These are phyloP conservation scores for Heliocidaris erythrogramma DNA, from an alignment of 35 echinoderm and acorn worm genomes.

Conservation along the genomic window DNA sequence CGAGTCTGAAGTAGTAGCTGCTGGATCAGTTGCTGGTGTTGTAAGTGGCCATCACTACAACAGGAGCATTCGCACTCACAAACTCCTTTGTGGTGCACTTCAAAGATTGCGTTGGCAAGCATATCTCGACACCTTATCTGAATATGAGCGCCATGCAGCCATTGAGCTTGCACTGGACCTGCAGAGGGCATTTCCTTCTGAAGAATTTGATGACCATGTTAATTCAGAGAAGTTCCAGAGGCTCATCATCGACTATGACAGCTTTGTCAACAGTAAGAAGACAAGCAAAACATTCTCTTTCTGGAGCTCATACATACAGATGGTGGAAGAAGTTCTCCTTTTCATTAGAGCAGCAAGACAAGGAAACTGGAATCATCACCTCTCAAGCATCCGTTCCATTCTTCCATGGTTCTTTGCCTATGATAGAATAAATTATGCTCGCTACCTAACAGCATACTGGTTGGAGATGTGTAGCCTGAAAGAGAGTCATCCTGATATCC, in stretches of 20 bases:
- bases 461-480: slow-evolving; percentile 44
- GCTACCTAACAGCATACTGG: slow-evolving; percentile 63
- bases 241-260: neutral
- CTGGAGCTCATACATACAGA: slow-evolving; percentile 63
- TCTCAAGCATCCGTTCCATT: slow-evolving; percentile 49
- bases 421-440: slow-evolving; percentile 62
- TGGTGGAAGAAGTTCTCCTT: slow-evolving; percentile 56
- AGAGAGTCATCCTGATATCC: slow-evolving; percentile 21
- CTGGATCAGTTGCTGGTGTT: slow-evolving; percentile 62
- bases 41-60: slow-evolving; percentile 70
- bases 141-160: neutral
- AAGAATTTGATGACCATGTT: neutral
- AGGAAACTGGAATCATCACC: slow-evolving; percentile 61
- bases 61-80: neutral
- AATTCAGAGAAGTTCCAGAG: neutral
- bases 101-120: neutral
- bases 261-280: neutral
- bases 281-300: slow-evolving; percentile 42
- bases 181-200: neutral
- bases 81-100: neutral
- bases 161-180: neutral
- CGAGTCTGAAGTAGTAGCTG: slow-evolving; percentile 58
- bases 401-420: slow-evolving; percentile 64
- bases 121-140: neutral
- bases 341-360: slow-evolving; percentile 65